Base-by-base conservation (phyloP, 2,797 vertebrate genomes). In the Helostoma temminkii region DNA sequence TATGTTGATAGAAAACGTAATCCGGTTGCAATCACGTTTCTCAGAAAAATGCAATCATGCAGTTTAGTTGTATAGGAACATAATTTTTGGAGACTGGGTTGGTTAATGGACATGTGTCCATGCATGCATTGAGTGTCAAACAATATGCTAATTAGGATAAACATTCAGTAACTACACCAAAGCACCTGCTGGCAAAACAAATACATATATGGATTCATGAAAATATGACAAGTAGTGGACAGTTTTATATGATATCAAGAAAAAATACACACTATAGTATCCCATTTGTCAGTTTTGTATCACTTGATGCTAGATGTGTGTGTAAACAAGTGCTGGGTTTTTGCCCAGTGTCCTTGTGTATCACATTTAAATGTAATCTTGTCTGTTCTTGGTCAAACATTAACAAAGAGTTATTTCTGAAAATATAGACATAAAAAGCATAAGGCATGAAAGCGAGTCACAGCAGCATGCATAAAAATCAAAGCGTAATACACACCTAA, bases 121-220 rank as follows among this genome's bases (percentile, higher is more conserved):
- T n/a, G n/a, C n/a, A n/a, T n/a, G n/a, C n/a, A n/a, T n/a, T n/a
- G n/a, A n/a, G n/a, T n/a, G 81, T 66, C 78, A 85, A 84, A 85
- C 74, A 80, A 49, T 72, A 81, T 82, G 74, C 55, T 84, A 84
- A 85, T 83, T 11, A 1, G 49, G 9, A 28, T 24, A 28, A 46
- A 54, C 52, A 61, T 21, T 30, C 54, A 53, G 48, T 47, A 54
- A 53, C 59, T 70, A 28, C 28, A 62, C 30, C 3, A 56, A 74
- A 75, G 24, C 65, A 63, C 56, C 69, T 64, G 62, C 52, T 59
- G 72, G 58, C 46, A 83, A 83, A n/a, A n/a, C n/a, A n/a, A n/a
- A n/a, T n/a, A 70, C 45, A 70, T 36, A 37, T 69, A 39, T 47
- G 26, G 54, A 72, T 76, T 86, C 72, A 87, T 81, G 63, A 74